Evolutionary conservation across 1,140 invertebrate genomes (phyloP).

Genomic region (Uloborus diversus): DNA sequence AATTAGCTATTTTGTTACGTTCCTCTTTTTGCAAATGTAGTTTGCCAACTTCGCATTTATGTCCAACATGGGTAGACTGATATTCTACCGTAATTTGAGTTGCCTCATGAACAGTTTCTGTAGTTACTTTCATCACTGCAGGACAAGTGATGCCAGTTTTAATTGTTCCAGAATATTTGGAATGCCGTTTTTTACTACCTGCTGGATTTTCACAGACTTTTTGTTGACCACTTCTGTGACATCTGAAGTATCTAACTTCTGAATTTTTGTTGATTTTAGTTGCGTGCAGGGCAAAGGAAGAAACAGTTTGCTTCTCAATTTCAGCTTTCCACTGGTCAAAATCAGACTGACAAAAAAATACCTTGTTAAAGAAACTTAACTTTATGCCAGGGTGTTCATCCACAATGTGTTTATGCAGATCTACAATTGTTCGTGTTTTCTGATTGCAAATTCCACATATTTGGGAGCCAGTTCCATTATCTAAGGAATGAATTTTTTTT

Average conservation of each 20-base stretch:
- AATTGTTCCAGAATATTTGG: neutral
- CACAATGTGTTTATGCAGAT: no score
- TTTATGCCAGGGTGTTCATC: no score
- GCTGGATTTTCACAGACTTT: neutral
- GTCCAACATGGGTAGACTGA: slow-evolving; percentile 5
- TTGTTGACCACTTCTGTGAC: slow-evolving; percentile 3
- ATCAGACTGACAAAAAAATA: no score
- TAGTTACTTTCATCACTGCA: neutral
- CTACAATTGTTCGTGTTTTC: no score
- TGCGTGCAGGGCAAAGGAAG: no score
- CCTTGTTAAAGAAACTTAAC: no score
- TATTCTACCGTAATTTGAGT: neutral
- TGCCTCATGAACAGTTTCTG: neutral
- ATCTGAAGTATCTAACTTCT: neutral
- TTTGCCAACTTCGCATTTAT: neutral
- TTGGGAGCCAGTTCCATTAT: no score
- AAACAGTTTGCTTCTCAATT: no score
- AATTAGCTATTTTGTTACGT: neutral
- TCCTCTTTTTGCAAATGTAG: neutral
- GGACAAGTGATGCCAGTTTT: slow-evolving; percentile 5
- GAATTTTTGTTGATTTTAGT: no score
- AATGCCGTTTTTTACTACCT: neutral
- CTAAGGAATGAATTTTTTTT: no score
- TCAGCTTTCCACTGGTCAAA: no score
- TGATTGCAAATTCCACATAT: no score